Percentiles rank a stretch among this genome's conserved stretches.
Conservation (phyloP, 2,888 invertebrate genomes). For the Caenorhabditis becei region DNA sequence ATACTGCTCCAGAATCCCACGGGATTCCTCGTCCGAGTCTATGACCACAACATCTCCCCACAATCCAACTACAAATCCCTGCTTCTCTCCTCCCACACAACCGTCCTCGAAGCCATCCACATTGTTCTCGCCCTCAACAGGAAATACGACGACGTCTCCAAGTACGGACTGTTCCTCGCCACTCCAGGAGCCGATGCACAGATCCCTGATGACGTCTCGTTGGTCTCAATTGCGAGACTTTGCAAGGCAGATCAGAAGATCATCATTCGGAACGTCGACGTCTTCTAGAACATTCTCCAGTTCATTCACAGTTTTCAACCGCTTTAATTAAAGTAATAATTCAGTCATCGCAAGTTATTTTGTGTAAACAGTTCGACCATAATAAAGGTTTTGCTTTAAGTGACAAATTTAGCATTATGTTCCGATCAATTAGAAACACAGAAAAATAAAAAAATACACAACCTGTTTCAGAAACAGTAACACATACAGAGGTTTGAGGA, state of each 20-base stretch:
- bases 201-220: conserved; percentile 71
- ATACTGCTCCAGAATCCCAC: conserved; percentile 90
- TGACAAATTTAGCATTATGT: too few species aligned
- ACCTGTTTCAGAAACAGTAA: too few species aligned
- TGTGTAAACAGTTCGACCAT: too few species aligned
- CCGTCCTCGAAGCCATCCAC: conserved; percentile 66
- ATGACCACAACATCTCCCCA: conserved; percentile 92
- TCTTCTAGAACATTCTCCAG: conserved; percentile 20
- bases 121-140: conserved; percentile 74
- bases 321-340: neutral
- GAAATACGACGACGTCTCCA: conserved; percentile 54
- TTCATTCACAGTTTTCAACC: neutral
- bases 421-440: too few species aligned
- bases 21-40: conserved; percentile 92
- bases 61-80: conserved; percentile 82
- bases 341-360: neutral
- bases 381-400: too few species aligned
- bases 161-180: conserved; percentile 51
- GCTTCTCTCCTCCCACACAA: conserved; percentile 73
- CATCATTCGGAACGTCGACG: conserved; percentile 68
- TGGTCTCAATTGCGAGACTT: conserved; percentile 69
- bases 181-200: conserved; percentile 70
- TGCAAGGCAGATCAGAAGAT: conserved; percentile 74
- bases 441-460: too few species aligned
- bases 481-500: too few species aligned